Evolutionary conservation across 1,140 invertebrate species (phyloP), one percentile per base, ranked within the genome.

Genomic region (Cecropterus lyciades): DNA sequence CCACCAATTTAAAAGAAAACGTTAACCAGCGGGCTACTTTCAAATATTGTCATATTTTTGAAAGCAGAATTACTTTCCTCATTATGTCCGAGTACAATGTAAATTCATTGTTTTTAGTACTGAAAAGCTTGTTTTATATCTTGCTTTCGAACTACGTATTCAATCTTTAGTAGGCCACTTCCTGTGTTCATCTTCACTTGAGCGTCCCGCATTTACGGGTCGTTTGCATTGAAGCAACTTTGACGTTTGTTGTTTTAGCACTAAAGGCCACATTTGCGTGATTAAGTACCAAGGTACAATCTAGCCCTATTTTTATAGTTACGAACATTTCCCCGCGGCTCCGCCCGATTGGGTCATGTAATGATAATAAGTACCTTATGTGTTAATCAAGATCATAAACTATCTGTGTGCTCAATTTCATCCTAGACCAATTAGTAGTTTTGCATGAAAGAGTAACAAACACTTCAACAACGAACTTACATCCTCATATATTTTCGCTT

Each of bases 161-260:
- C 46, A 60, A 60, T 60, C 57, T 60, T 60, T 48, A 48, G 24
- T 60, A 60, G 57, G 57, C 57, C 57, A 48, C 40, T 60, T 60
- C 43, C 24, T 48, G 43, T 60, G 48, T 60, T 37, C 57, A 62
- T 37, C 24, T 37, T 62, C 49, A 49, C 45, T 62, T 62, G 57
- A 49, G 30, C 57, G 16, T 48, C 48, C 30, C 56, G 43, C 30
- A 43, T n/a, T 60, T 48, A 48, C 30, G 24, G 10, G 57, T 15
- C 14, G 57, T 3, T 16, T 49, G 37, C 33, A 48, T 33, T 5
- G 30, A 49, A 30, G 45, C 45, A 14, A 62, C 46, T n/a, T n/a
- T 55, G 33, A 17, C 1, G 33, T 55, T 55, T 55, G n/a, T 33
- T 37, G 16, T 20, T 15, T 40, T 16, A n/a, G 37, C 9, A 33